Base-by-base conservation (phyloP, 2,888 invertebrate species). In the Apotomis capreana region DNA sequence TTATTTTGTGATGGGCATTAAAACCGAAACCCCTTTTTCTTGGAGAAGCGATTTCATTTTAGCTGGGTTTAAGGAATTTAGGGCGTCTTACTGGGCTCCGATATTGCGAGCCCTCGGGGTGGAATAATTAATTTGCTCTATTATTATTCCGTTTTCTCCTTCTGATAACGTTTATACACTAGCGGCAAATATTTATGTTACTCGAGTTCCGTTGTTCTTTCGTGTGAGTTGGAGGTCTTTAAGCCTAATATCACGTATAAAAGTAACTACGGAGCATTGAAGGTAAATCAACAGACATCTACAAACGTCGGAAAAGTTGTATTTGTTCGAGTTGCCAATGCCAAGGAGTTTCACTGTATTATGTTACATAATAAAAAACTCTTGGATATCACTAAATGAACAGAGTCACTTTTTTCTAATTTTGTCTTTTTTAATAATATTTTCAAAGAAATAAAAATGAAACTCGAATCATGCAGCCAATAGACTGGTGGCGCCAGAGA, bases 1-100 rank as follows among this genome's bases (percentile, higher is more conserved):
- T 92, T 92, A 92, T 92, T 93, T 91, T 90, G 87, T 87, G 90
- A 92, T 90, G 89, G 92, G 92, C 89, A 90, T 93, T 92, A 91
- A 92, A 92, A 92, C 78, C 70, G 87, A 91, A 91, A 91, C 90
- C 91, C 92, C 92, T 91, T 92, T 92, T 92, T 92, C 91, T 90
- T 85, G 86, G 84, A 84, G 80, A 81, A 84, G 85, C 89, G 89
- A 89, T 92, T 91, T 88, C 90, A 92, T 92, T 93, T 91, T 92
- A 92, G 92, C 92, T 92, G 90, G 92, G 89, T 92, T 92, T 92
- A 92, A 88, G 77, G 88, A 91, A 88, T 92, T 92, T 91, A 91
- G 89, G 89, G 89, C 87, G 87, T 85, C 87, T 90, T 90, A 85
- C 78, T 83, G 75, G 83, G 87, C 87, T 83, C 80, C 83, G 88